These are phyloP conservation scores for Drosophila grimshawi DNA, from an alignment of 1,140 invertebrate species.

Conservation along the genomic window DNA sequence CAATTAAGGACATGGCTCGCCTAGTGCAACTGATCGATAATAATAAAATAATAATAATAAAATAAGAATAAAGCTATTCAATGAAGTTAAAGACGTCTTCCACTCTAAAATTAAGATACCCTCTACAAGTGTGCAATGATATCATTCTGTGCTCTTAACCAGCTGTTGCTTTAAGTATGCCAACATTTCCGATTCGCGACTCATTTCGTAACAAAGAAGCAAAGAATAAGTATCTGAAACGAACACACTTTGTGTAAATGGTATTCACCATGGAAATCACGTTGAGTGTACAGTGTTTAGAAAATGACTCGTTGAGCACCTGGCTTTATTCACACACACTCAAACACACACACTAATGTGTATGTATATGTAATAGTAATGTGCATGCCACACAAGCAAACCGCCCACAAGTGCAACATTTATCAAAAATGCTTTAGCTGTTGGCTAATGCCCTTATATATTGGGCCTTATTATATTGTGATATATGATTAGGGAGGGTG, in stretches of 20 bases:
- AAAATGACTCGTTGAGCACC: slow-evolving; percentile 50
- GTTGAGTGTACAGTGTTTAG: slow-evolving; percentile 21
- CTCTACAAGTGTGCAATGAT: too few relatives aligned
- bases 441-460: slow-evolving; percentile 35
- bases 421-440: slow-evolving; percentile 11
- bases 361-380: neutral
- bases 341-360: too few relatives aligned
- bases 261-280: slow-evolving; percentile 29
- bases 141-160: too few relatives aligned
- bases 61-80: too few relatives aligned
- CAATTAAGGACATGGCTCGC: too few relatives aligned
- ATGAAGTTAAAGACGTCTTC: too few relatives aligned
- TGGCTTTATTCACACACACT: slow-evolving; percentile 60
- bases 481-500: slow-evolving; percentile 35
- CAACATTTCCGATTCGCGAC: neutral
- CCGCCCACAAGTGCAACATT: slow-evolving; percentile 33
- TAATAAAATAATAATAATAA: too few relatives aligned
- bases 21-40: too few relatives aligned
- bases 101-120: too few relatives aligned
- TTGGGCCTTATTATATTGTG: slow-evolving; percentile 28
- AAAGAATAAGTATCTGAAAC: neutral
- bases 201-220: slow-evolving; percentile 3
- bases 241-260: slow-evolving; percentile 8
- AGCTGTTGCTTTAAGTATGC: neutral
- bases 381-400: neutral